Conservation (phyloP, 2,797 vertebrate genomes). For the Cossypha caffra region DNA sequence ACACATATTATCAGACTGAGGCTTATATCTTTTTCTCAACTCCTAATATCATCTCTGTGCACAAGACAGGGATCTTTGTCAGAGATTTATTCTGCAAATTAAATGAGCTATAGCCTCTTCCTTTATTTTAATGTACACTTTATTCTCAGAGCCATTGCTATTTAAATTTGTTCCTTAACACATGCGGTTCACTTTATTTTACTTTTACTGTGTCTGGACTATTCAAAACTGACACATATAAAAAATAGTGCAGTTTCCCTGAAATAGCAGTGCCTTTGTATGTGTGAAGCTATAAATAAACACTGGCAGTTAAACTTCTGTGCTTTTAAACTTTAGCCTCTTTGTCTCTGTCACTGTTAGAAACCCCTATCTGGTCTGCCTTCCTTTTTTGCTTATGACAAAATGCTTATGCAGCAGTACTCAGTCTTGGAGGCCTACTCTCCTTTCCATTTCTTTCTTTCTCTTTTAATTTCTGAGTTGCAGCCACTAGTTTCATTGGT, state of each 20-base stretch:
- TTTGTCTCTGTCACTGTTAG: conserved; percentile 71
- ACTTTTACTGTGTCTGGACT: conserved; percentile 65
- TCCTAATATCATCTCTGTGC: conserved; percentile 33
- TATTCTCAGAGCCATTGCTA: conserved; percentile 67
- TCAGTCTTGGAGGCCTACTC: conserved; percentile 30
- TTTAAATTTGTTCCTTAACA: conserved; percentile 72
- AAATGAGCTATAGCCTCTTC: conserved; percentile 57
- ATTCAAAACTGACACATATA: conserved; percentile 72
- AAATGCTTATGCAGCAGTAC: conserved; percentile 61
- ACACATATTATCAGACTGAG: background rate
- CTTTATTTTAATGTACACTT: conserved; percentile 72
- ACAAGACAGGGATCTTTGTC: conserved; percentile 18
- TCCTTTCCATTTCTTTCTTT: conserved; percentile 15
- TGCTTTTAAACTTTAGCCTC: conserved; percentile 69
- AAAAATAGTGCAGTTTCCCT: conserved; percentile 64
- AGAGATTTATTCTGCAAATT: conserved; percentile 70
- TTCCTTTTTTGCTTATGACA: conserved; percentile 58
- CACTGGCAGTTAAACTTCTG: conserved; percentile 62
- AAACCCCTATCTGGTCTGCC: conserved; percentile 42
- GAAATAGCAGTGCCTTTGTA: conserved; percentile 70
- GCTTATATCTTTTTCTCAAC: conserved; percentile 6
- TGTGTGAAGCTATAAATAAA: conserved; percentile 71
- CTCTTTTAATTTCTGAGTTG: conserved; percentile 53
- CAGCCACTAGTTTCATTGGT: background rate
- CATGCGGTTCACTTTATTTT: conserved; percentile 74